Percentiles rank a stretch among this genome's conserved stretches.
Conservation (phyloP, 2,888 invertebrate genomes). For the Perizoma affinitatum region DNA sequence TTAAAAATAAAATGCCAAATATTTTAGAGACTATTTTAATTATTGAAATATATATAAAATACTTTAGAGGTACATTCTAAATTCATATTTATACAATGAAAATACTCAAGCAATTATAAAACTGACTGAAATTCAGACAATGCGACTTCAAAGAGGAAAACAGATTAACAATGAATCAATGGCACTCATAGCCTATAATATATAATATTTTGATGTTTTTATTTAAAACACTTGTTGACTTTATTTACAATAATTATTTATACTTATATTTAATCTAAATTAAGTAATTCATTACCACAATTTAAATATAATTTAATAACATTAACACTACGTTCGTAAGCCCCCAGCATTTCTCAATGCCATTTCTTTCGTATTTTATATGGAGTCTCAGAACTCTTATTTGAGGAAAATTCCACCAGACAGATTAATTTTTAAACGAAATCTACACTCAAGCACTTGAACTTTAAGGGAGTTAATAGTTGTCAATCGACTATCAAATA, state of each 20-base stretch:
- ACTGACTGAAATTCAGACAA: constrained; percentile 31
- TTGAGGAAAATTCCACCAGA: too few species aligned
- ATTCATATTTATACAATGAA: constrained; percentile 30
- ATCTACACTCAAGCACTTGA: too few species aligned
- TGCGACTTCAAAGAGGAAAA: constrained; percentile 23
- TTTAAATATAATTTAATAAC: too few species aligned
- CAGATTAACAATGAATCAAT: constrained; percentile 53
- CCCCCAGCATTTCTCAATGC: too few species aligned
- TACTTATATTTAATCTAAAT: too few species aligned
- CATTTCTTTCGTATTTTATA: too few species aligned
- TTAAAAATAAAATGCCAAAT: background rate
- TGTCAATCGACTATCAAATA: too few species aligned
- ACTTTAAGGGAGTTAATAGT: too few species aligned
- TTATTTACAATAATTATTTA: constrained; percentile 32
- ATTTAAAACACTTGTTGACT: constrained; percentile 34
- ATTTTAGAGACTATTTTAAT: constrained; percentile 21
- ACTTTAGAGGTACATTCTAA: constrained; percentile 33
- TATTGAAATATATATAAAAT: constrained; percentile 24
- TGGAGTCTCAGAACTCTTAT: too few species aligned
- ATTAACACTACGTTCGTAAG: too few species aligned
- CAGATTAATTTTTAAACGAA: too few species aligned
- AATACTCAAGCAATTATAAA: constrained; percentile 30
- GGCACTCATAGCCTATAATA: constrained; percentile 81
- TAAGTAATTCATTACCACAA: too few species aligned
- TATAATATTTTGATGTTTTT: constrained; percentile 61